Evolutionary conservation across 2,888 invertebrate species (phyloP).

Genomic region (Archaeoteleia sp.): DNA sequence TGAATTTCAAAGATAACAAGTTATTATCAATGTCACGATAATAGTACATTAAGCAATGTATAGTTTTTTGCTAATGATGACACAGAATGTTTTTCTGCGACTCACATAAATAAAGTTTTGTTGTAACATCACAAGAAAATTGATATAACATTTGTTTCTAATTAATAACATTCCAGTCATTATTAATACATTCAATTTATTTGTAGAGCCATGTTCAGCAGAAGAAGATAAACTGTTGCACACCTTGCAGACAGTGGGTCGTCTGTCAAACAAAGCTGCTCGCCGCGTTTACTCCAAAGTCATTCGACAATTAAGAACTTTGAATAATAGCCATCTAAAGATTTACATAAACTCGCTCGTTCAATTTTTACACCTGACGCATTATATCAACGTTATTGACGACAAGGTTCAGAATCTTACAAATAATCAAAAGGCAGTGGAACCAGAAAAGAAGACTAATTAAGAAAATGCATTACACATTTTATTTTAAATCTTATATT

Average conservation of each 20-base stretch:
- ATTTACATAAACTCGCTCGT: slow-evolving; percentile 65
- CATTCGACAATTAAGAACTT: slow-evolving; percentile 77
- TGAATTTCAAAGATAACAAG: no score
- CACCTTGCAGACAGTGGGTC: slow-evolving; percentile 83
- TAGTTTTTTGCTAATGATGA: no score
- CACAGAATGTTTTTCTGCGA: no score
- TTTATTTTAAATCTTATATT: no score
- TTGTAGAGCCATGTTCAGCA: slow-evolving; percentile 77
- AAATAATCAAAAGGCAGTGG: slow-evolving; percentile 14
- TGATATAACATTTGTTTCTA: no score
- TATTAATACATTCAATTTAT: slow-evolving; percentile 1
- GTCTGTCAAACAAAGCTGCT: slow-evolving; percentile 83
- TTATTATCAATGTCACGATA: no score
- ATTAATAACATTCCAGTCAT: no score
- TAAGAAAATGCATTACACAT: no score
- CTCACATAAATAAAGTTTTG: no score
- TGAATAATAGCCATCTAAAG: slow-evolving; percentile 64
- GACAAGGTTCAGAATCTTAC: slow-evolving; percentile 54
- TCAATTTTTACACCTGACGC: slow-evolving; percentile 67
- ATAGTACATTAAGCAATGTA: no score
- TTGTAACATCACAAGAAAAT: no score
- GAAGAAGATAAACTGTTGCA: slow-evolving; percentile 82
- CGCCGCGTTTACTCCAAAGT: slow-evolving; percentile 83
- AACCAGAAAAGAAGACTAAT: slow-evolving; percentile 23
- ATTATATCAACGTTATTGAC: slow-evolving; percentile 60